phyloP scores from a whole-genome alignment of 2,888 invertebrate genomes.

The Drosophila suboccidentalis region DNA sequence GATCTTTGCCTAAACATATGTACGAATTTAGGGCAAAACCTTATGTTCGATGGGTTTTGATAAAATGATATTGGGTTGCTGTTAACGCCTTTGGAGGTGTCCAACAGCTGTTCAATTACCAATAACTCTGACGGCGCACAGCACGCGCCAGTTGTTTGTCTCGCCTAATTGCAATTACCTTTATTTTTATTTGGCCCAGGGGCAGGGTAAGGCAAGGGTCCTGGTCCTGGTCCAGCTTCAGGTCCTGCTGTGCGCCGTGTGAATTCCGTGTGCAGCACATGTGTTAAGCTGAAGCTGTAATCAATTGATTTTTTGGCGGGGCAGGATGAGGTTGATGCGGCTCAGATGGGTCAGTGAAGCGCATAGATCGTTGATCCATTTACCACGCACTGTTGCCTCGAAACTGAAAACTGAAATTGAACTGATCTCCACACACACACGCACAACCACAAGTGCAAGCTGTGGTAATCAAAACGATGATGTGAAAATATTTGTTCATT shows the following conservation, averaged over 20 bases:
- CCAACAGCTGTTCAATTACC: conserved; percentile 60
- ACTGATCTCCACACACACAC: conserved; percentile 26
- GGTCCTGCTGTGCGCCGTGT: conserved; percentile 36
- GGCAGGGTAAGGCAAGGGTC: conserved; percentile 14
- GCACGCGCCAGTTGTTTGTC: conserved; percentile 72
- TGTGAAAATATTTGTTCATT: conserved; percentile 77
- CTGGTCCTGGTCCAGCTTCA: not conserved
- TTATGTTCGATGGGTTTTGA: conserved; percentile 20
- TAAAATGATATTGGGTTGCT: conserved; percentile 15
- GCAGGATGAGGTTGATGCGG: not conserved
- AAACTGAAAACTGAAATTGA: conserved; percentile 77
- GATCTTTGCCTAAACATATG: conserved; percentile 1
- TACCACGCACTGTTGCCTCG: conserved; percentile 72
- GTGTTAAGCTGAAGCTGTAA: conserved; percentile 21
- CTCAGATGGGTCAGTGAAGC: conserved; percentile 51
- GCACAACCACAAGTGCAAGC: conserved; percentile 32
- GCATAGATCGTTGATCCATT: conserved; percentile 72
- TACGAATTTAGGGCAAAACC: conserved; percentile 9
- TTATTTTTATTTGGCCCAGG: conserved; percentile 7
- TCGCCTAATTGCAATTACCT: conserved; percentile 44
- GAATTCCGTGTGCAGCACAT: conserved; percentile 33
- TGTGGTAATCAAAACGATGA: conserved; percentile 74
- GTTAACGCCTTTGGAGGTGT: conserved; percentile 52
- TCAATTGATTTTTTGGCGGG: conserved; percentile 50
- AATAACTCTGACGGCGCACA: conserved; percentile 44